A percentile compares a stretch with the other conserved stretches of the same genome.
Evolutionary conservation across 2,797 vertebrate species (phyloP).

Genomic region (Labroides dimidiatus): DNA sequence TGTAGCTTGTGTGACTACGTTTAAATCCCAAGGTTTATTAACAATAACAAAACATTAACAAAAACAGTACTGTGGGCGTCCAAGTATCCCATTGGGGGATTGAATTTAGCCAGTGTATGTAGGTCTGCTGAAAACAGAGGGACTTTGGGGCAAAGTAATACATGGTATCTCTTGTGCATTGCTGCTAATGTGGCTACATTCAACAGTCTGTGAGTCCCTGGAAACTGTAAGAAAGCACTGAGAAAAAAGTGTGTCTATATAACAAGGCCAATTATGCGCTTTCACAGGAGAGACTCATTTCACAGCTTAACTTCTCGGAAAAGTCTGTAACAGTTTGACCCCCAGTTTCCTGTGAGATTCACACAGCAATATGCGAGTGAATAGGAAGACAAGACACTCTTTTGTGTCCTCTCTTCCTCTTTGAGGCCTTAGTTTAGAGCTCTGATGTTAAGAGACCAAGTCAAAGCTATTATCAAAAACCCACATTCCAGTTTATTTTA

Average conservation of each 20-base stretch:
- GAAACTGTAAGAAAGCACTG: conserved; percentile 29
- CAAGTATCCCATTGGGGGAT: neutral
- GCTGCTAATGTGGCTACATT: conserved; percentile 28
- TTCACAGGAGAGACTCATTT: conserved; percentile 58
- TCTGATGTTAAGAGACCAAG: conserved; percentile 38
- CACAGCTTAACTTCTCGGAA: conserved; percentile 75
- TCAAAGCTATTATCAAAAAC: conserved; percentile 49
- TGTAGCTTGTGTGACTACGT: conserved; percentile 16
- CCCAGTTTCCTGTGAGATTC: conserved; percentile 83
- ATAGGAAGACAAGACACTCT: conserved; percentile 69
- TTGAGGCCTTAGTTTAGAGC: conserved; percentile 44
- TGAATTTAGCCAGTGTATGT: neutral
- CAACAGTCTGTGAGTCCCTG: conserved; percentile 28
- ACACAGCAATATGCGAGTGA: conserved; percentile 60
- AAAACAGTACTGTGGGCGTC: neutral
- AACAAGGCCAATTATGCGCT: conserved; percentile 45
- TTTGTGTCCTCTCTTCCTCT: conserved; percentile 68
- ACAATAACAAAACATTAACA: conserved; percentile 14
- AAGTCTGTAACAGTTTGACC: conserved; percentile 77
- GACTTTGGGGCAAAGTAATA: conserved; percentile 3
- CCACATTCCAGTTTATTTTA: conserved; percentile 38
- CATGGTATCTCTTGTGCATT: neutral
- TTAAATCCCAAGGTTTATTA: neutral
- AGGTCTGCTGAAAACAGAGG: neutral
- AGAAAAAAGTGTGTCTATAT: conserved; percentile 27